phyloP scores from a whole-genome alignment of 2,888 invertebrate genomes.

The Lamellibrachia satsuma region DNA sequence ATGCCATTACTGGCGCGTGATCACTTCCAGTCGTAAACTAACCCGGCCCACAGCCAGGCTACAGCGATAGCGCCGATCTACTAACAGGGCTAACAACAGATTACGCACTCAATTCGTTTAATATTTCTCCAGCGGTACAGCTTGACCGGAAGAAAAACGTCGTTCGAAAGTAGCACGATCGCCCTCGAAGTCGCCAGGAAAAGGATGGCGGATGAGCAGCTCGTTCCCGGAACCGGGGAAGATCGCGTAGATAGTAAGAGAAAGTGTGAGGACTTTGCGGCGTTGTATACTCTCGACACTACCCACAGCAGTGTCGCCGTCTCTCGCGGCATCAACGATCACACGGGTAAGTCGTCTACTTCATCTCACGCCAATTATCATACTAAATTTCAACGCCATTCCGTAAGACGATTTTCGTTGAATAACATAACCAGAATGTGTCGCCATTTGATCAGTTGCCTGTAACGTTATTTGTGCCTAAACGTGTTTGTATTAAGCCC shows the following conservation, averaged over 20 bases:
- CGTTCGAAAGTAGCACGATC: conserved; percentile 10
- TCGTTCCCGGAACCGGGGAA: not conserved
- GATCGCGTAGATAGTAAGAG: not conserved
- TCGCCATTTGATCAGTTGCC: not conserved
- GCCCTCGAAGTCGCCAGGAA: not conserved
- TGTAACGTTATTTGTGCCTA: not conserved
- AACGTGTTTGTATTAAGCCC: not conserved
- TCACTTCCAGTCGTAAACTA: conserved; percentile 3
- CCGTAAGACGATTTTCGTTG: not conserved
- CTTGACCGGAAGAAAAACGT: not conserved
- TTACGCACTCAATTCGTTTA: conserved; percentile 13
- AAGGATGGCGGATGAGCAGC: not conserved
- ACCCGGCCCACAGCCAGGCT: not conserved
- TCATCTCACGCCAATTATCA: not conserved
- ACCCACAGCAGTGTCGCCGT: not conserved
- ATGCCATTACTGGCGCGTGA: conserved; percentile 17
- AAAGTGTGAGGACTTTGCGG: not conserved
- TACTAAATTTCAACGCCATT: not conserved
- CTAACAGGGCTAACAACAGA: not conserved
- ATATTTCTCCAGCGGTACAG: not conserved
- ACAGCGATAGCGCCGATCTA: not conserved
- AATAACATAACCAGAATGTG: not conserved
- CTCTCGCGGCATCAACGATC: not conserved
- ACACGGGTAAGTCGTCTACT: not conserved
- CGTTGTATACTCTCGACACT: not conserved